These are phyloP conservation scores for Semaprochilodus insignis DNA, from an alignment of 2,797 vertebrate species.

Conservation along the genomic window DNA sequence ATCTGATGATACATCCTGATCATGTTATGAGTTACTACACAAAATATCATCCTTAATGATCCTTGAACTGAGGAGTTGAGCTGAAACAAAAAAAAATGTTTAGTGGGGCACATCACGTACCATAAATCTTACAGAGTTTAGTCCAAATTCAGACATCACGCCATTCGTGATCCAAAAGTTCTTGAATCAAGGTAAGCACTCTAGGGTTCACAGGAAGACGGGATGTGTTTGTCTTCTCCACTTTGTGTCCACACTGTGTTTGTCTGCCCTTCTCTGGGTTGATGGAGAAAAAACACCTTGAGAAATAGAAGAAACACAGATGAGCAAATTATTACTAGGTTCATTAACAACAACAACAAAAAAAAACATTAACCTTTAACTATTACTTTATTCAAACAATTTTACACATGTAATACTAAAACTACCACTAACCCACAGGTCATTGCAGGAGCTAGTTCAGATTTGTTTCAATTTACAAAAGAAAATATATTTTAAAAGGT, in stretches of 20 bases:
- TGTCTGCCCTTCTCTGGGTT: slow-evolving; percentile 61
- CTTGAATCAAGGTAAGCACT: slow-evolving; percentile 51
- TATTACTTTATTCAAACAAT: too few species aligned
- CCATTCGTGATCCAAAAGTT: slow-evolving; percentile 56
- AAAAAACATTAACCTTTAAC: too few species aligned
- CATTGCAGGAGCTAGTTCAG: too few species aligned
- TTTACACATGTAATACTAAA: too few species aligned
- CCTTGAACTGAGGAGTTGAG: background rate
- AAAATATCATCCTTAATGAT: background rate
- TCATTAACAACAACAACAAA: background rate
- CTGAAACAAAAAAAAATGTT: background rate
- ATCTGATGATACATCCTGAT: too few species aligned
- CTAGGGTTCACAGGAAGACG: slow-evolving; percentile 50
- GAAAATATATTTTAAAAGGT: background rate
- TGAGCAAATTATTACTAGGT: too few species aligned
- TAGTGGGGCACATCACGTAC: background rate
- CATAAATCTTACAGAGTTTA: slow-evolving; percentile 29
- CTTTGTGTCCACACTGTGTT: too few species aligned
- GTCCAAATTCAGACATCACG: slow-evolving; percentile 55
- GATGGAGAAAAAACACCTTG: slow-evolving; percentile 57
- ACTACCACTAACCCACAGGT: too few species aligned
- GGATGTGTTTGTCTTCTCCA: slow-evolving; percentile 43
- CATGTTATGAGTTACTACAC: background rate
- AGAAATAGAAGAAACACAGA: background rate
- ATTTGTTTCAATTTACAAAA: background rate